Evolutionary conservation across 1,140 invertebrate species (phyloP).

Genomic region (Rhyacophila brunnea): DNA sequence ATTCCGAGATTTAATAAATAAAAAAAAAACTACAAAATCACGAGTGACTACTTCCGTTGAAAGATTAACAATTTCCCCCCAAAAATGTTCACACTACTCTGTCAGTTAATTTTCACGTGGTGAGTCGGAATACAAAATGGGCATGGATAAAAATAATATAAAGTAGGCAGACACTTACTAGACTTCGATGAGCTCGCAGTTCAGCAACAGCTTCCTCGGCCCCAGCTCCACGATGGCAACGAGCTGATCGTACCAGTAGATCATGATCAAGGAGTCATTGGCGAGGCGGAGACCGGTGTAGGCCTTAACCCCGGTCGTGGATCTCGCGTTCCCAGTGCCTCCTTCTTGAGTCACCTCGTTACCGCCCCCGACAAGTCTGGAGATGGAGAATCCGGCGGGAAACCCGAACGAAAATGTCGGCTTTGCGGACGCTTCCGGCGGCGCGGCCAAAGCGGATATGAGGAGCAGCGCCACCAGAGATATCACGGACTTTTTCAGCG

Average conservation of each 20-base stretch:
- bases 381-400: conserved; percentile 45
- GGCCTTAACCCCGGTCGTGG: conserved; percentile 49
- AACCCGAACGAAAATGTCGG: conserved; percentile 54
- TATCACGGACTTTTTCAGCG: conserved; percentile 44
- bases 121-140: no score
- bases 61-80: no score
- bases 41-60: no score
- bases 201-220: conserved; percentile 62
- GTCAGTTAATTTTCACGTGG: no score
- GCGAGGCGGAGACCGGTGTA: conserved; percentile 61
- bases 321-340: conserved; percentile 37
- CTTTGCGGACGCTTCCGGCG: conserved; percentile 47
- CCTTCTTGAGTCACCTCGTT: conserved; percentile 38
- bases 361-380: conserved; percentile 42
- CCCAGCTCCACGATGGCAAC: conserved; percentile 75
- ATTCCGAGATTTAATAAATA: no score
- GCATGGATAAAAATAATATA: no score
- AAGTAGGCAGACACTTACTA: conserved; percentile 60
- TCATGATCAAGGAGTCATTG: conserved; percentile 65
- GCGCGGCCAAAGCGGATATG: conserved; percentile 46
- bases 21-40: no score
- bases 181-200: conserved; percentile 82
- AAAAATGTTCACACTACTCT: no score
- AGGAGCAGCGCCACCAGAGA: conserved; percentile 44
- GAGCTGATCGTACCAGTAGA: conserved; percentile 77